Evolutionary conservation across 2,797 vertebrate genomes (phyloP), one percentile per base, ranked within the genome.

Genomic region (Chaunax sp.): DNA sequence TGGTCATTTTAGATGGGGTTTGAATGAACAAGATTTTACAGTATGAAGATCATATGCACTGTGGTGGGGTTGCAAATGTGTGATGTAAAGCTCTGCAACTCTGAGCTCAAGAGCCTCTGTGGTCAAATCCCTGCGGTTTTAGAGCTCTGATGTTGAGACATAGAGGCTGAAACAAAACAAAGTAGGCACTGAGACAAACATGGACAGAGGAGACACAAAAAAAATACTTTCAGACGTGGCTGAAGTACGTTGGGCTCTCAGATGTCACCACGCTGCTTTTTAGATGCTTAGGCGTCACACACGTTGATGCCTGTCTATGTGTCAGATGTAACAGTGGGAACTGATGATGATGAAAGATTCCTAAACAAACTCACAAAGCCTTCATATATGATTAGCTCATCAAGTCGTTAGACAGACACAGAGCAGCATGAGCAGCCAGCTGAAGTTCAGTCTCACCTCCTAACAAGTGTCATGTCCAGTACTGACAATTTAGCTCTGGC

Each of bases 111-210:
- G 84, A 87, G 84, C 72, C 75, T 82, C 61, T 0, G 65, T 87
- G 87, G 84, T 87, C 90, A 88, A 26, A 62, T 80, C 71, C 52
- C 83, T 81, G 87, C 74, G 86, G 90, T 84, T 89, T 83, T 18
- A 81, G 65, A 82, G 72, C 70, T 80, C 66, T 72, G 70, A 83
- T 83, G 76, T 61, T 76, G 58, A 83, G 76, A 69, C 65, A 52
- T 2, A 44, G 57, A 77, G 80, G 58, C 82, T 59, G 63, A 81
- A 87, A 77, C 78, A 86, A 79, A 86, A 78, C 77, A 54, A 60
- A 11, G 66, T 25, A 60, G 64, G 85, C 64, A 45, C 58, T 5
- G 57, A 77, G 60, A 67, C 54, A 65, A 77, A 85, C 82, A 76
- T 8, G 56, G 52, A 56, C 43, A 28, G 38, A 57, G 67, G 45